Conservation (phyloP, 2,888 invertebrate species). For the Thumatha senex region DNA sequence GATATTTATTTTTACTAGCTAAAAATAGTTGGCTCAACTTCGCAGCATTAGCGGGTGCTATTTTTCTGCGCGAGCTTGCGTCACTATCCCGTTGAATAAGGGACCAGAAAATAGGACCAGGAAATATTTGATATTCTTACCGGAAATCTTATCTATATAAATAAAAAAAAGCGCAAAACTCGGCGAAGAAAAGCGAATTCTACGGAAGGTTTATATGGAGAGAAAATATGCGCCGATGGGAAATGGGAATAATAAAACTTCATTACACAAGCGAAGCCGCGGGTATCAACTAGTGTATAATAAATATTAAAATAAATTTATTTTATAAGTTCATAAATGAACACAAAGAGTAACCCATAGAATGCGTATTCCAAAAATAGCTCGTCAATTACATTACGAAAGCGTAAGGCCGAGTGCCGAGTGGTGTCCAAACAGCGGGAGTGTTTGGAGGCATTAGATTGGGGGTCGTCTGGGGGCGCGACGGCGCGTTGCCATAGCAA, state of each 20-base stretch:
- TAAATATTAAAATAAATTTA: too few species aligned
- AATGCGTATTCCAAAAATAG: slow-evolving; percentile 29
- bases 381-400: slow-evolving; percentile 21
- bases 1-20: not conserved
- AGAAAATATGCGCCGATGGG: too few species aligned
- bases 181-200: too few species aligned
- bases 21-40: slow-evolving; percentile 3
- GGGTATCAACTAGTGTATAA: too few species aligned
- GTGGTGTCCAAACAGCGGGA: slow-evolving; percentile 38
- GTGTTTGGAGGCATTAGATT: slow-evolving; percentile 42
- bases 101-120: slow-evolving; percentile 77
- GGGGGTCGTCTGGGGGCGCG: slow-evolving; percentile 47
- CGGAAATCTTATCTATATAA: too few species aligned
- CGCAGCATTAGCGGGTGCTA: slow-evolving; percentile 20
- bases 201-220: too few species aligned
- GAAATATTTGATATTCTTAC: too few species aligned
- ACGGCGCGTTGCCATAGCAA: slow-evolving; percentile 63
- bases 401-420: slow-evolving; percentile 5
- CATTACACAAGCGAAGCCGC: too few species aligned
- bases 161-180: too few species aligned
- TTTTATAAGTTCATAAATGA: too few species aligned
- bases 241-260: too few species aligned
- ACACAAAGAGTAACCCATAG: too few species aligned
- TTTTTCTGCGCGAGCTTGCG: slow-evolving; percentile 56
- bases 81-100: slow-evolving; percentile 62